phyloP scores from a whole-genome alignment of 2,113 vertebrate genomes.

The Prunella fulvescens region DNA sequence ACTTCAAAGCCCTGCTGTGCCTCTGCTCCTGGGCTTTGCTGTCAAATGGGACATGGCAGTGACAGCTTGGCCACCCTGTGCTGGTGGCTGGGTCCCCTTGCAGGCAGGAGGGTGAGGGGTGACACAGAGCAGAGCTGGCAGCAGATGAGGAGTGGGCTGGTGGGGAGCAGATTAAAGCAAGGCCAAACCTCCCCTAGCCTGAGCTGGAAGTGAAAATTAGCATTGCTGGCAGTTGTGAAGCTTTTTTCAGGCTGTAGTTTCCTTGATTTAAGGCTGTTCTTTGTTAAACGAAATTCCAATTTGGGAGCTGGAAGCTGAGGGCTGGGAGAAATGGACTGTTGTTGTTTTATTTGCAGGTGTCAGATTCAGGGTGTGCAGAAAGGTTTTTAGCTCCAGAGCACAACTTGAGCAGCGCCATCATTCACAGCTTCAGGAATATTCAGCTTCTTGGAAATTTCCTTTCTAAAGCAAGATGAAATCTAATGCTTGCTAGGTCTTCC shows the following conservation, averaged over 20 bases:
- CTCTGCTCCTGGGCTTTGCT: background rate
- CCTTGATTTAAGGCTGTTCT: background rate
- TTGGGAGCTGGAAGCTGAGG: background rate
- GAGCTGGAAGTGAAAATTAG: background rate
- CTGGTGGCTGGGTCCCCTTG: background rate
- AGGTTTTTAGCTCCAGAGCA: background rate
- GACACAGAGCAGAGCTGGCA: background rate
- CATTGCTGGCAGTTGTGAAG: background rate
- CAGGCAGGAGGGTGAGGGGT: background rate
- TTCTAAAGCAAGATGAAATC: background rate
- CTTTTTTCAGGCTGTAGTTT: background rate
- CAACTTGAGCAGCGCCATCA: background rate
- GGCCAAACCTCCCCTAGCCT: background rate
- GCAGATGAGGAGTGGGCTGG: background rate
- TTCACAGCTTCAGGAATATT: background rate
- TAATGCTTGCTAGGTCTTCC: background rate
- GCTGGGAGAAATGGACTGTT: background rate
- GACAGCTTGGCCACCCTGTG: background rate
- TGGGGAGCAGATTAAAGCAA: background rate
- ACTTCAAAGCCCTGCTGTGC: accelerated
- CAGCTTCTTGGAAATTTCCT: background rate
- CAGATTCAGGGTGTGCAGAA: background rate
- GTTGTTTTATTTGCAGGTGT: background rate
- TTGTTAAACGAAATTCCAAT: background rate
- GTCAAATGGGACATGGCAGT: background rate